phyloP scores from a whole-genome alignment of 2,113 vertebrate species.

The Sus scrofa region T2T-Sscrofa CM000812.6:168177001-168177500 shows the following conservation, averaged over 20 bases:
- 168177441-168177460: neutral
- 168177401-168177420: neutral
- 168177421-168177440: neutral
- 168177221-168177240: neutral
- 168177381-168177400: neutral
- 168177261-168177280: neutral
- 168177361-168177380: neutral
- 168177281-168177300: neutral
- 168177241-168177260: neutral
- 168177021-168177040: neutral
- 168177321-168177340: fast-evolving
- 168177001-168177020: neutral
- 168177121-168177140: neutral
- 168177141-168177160: neutral
- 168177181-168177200: neutral
- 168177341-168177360: neutral
- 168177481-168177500: neutral
- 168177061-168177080: neutral
- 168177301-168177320: neutral
- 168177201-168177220: neutral
- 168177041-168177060: neutral
- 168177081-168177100: neutral
- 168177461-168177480: neutral
- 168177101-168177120: neutral
- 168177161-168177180: neutral